These are phyloP conservation scores for Brachyptera putata DNA, from an alignment of 2,888 invertebrate species.

Conservation along the genomic window DNA sequence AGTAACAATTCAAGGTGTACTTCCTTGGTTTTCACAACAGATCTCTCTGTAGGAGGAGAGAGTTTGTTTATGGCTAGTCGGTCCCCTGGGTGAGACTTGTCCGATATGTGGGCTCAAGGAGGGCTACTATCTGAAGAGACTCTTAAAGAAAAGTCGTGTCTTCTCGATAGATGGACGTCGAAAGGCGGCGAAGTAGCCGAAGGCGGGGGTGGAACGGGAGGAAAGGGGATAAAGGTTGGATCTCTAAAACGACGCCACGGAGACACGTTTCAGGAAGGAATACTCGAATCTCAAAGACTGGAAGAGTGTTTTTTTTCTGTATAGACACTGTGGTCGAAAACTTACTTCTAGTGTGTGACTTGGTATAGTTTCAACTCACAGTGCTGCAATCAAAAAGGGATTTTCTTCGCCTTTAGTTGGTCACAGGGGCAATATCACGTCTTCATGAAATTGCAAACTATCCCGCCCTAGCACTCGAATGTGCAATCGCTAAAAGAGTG, in stretches of 20 bases:
- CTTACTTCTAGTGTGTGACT: slow-evolving; percentile 20
- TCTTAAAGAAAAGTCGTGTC: slow-evolving; percentile 22
- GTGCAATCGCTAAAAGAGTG: slow-evolving; percentile 11
- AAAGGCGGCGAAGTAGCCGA: no score
- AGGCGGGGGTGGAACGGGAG: no score
- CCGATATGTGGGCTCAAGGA: slow-evolving; percentile 9
- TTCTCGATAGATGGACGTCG: slow-evolving; percentile 15
- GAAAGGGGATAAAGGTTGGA: slow-evolving; percentile 20
- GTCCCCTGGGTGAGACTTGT: slow-evolving; percentile 16
- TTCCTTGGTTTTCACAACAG: no score
- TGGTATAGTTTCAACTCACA: slow-evolving; percentile 10
- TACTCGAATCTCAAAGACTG: slow-evolving; percentile 4
- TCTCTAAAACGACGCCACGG: slow-evolving; percentile 15
- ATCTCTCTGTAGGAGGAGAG: no score
- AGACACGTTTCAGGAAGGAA: slow-evolving; percentile 14
- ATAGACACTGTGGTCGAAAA: slow-evolving; percentile 10
- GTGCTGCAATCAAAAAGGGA: slow-evolving; percentile 24
- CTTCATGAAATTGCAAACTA: slow-evolving; percentile 22
- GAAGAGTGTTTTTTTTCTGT: slow-evolving; percentile 18
- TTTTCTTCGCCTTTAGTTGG: slow-evolving; percentile 9
- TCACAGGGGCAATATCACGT: slow-evolving; percentile 21
- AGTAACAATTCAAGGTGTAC: no score
- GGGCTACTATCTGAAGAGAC: slow-evolving; percentile 27
- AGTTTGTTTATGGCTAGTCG: no score
- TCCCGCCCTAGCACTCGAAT: slow-evolving; percentile 16